A percentile compares a stretch with the other conserved stretches of the same genome.
Evolutionary conservation across 2,113 vertebrate genomes (phyloP).

Genomic region (Antennarius striatus): DNA sequence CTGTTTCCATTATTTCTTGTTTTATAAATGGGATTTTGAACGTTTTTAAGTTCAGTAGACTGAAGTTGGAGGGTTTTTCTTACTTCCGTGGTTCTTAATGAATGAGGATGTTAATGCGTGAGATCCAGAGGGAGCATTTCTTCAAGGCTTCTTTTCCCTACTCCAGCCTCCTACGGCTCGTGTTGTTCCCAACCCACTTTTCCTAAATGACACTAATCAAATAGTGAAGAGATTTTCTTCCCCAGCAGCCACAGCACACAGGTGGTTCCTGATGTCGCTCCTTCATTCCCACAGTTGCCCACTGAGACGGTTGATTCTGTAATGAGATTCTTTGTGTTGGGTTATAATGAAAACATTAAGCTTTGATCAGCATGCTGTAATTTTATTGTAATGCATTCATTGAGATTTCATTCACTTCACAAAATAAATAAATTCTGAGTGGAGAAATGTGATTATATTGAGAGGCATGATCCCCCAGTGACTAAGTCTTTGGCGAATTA

Average conservation of each 20-base stretch:
- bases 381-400: not conserved
- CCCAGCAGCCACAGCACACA: constrained; percentile 33
- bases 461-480: not conserved
- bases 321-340: constrained; percentile 11
- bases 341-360: constrained; percentile 28
- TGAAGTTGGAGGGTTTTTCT: not conserved
- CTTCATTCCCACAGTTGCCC: constrained; percentile 27
- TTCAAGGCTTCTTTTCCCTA: constrained; percentile 7
- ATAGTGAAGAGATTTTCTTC: constrained; percentile 42
- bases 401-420: too few relatives aligned
- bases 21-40: too few relatives aligned
- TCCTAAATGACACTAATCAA: constrained; percentile 61
- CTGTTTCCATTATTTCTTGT: too few relatives aligned
- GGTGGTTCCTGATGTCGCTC: constrained; percentile 42
- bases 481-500: not conserved
- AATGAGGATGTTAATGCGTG: constrained; percentile 19
- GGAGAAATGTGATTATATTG: not conserved
- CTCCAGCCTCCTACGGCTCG: constrained; percentile 9
- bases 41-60: too few relatives aligned
- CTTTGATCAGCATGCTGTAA: not conserved
- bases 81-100: constrained; percentile 14
- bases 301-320: constrained; percentile 27
- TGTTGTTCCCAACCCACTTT: constrained; percentile 31
- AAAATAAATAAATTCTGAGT: too few relatives aligned
- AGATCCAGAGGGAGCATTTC: constrained; percentile 23